Evolutionary conservation across 1,140 invertebrate species (phyloP).

Genomic region (Euschistus heros): DNA sequence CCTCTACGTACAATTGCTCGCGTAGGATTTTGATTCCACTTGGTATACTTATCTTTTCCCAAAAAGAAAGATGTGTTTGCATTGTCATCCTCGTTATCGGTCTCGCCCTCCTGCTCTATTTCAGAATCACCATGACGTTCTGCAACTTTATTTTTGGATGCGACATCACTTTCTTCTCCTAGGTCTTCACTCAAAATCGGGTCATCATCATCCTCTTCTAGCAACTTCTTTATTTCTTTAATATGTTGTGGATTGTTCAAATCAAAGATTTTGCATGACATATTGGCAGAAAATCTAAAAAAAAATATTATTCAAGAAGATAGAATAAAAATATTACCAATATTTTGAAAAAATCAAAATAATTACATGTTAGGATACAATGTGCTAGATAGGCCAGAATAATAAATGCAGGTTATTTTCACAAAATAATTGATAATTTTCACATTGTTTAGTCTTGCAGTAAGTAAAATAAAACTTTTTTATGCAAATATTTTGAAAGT

Average conservation of each 20-base stretch:
- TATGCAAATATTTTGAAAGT: background rate
- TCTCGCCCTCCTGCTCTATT: background rate
- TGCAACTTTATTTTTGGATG: background rate
- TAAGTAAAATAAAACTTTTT: background rate
- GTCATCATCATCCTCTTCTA: background rate
- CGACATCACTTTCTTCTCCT: background rate
- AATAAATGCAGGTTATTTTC: background rate
- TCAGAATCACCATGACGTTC: background rate
- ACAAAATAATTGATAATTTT: background rate
- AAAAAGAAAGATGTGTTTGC: background rate
- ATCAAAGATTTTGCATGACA: background rate
- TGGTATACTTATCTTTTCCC: background rate
- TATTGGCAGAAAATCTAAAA: background rate
- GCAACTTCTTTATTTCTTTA: background rate
- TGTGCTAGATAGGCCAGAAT: background rate
- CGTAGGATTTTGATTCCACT: background rate
- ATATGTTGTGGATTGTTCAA: background rate
- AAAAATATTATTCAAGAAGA: background rate
- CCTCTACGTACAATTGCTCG: background rate
- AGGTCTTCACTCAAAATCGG: background rate
- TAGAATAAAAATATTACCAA: conserved; percentile 3
- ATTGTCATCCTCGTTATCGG: background rate
- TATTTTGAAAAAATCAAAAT: conserved; percentile 5
- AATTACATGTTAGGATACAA: conserved; percentile 3
- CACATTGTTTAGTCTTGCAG: background rate